These are phyloP conservation scores for Andrena fulva DNA, from an alignment of 2,888 invertebrate genomes.

Conservation along the genomic window DNA sequence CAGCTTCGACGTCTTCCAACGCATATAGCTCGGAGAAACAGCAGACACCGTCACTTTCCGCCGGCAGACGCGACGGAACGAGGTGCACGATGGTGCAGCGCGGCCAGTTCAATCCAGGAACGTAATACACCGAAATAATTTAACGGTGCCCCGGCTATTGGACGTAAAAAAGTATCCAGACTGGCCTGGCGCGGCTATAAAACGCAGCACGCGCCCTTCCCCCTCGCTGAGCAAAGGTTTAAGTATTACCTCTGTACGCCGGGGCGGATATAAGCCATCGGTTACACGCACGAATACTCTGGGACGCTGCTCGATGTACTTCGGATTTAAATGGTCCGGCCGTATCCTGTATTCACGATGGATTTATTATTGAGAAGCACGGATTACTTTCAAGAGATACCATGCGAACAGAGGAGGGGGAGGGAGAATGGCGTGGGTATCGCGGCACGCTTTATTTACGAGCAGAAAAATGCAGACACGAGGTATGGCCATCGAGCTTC, in stretches of 20 bases:
- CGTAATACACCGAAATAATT: constrained; percentile 61
- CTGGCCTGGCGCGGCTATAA: constrained; percentile 44
- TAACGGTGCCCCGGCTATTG: constrained; percentile 48
- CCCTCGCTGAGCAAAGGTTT: constrained; percentile 38
- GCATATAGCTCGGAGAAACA: neutral
- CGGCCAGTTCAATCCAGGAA: constrained; percentile 43
- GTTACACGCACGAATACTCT: constrained; percentile 57
- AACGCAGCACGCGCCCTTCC: constrained; percentile 53
- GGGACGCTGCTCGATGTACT: constrained; percentile 53
- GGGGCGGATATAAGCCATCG: constrained; percentile 48
- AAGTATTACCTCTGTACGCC: constrained; percentile 53
- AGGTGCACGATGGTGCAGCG: constrained; percentile 30
- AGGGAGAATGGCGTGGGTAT: constrained; percentile 31
- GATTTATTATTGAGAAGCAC: constrained; percentile 79
- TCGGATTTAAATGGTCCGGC: constrained; percentile 56
- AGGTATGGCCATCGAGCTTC: constrained; percentile 60
- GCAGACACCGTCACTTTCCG: constrained; percentile 4
- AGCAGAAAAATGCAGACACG: constrained; percentile 70
- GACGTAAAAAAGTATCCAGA: constrained; percentile 51
- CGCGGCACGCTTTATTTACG: constrained; percentile 70
- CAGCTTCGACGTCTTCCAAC: neutral
- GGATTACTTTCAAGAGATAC: constrained; percentile 72
- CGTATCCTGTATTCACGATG: constrained; percentile 65
- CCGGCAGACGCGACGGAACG: neutral
- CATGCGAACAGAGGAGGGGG: neutral